Evolutionary conservation across 2,888 invertebrate species (phyloP), one percentile per base, ranked within the genome.

Genomic region (Syrista parreyssii): DNA sequence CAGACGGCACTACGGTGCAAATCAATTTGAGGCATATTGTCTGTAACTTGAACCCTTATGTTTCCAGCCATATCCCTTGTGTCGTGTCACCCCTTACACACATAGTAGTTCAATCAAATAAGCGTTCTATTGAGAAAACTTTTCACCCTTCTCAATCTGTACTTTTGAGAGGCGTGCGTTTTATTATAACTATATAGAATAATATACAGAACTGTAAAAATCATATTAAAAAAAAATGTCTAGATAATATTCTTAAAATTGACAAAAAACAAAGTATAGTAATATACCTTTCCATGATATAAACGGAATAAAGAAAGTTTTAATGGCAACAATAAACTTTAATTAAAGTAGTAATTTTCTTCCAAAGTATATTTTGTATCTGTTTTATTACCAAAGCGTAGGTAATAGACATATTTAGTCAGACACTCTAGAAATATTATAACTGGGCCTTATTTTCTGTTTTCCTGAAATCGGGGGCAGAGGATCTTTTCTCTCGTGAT

Each of bases 1-100:
- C 55, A 23, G 6, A 55, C 55, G 55, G 23, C 9, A 55, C 23
- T 23, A 23, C 55, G 23, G 55, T 23, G 78, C 12, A 34, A 78
- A 78, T 78, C 78, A 78, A 75, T 78, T 78, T 78, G 75, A 40
- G 68, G 31, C 72, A 78, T 68, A 75, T 78, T 78, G 78, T 78
- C 78, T 32, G 75, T 71, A 71, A 71, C 31, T 71, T 71, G 31
- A 12, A 71, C 71, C 31, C 71, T 30, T 71, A 11, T 32, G 71
- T 71, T 71, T 31, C 31, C 12, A 23, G 2, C 23, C 23, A 55
- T 9, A 55, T 23, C 40, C 40, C 9, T 23, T 40, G 71, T 55
- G 55, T 2, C 55, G 55, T 55, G 9, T 23, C 55, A 55, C 23
- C 55, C 55, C 55, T 23, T 55, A 55, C 55, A 55, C 40, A 40